Evolutionary conservation across 2,797 vertebrate species (phyloP).

Genomic region (Pseudomugil gertrudae): DNA sequence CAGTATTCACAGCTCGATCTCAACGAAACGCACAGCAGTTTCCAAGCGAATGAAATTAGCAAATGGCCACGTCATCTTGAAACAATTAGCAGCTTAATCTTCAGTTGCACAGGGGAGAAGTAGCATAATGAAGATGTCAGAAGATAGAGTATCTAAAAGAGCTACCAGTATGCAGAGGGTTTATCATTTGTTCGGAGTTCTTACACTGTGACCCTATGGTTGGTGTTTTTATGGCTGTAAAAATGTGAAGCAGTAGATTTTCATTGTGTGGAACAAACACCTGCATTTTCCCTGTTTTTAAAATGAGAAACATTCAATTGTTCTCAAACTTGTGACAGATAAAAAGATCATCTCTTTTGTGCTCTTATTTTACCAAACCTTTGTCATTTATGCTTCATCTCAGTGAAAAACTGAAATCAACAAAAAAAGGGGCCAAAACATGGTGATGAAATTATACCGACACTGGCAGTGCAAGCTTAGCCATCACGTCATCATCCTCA

Average conservation of each 20-base stretch:
- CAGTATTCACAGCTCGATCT: slow-evolving; percentile 79
- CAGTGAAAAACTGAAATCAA: slow-evolving; percentile 41
- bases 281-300: slow-evolving; percentile 16
- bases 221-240: slow-evolving; percentile 41
- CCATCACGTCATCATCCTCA: slow-evolving; percentile 55
- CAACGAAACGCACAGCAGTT: slow-evolving; percentile 63
- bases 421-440: slow-evolving; percentile 35
- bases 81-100: slow-evolving; percentile 74
- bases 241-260: slow-evolving; percentile 50
- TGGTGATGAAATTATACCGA: slow-evolving; percentile 62
- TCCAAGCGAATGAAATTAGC: slow-evolving; percentile 69
- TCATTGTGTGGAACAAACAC: slow-evolving; percentile 42
- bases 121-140: slow-evolving; percentile 32
- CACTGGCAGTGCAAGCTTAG: slow-evolving; percentile 83
- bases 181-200: slow-evolving; percentile 24
- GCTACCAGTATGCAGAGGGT: slow-evolving; percentile 11
- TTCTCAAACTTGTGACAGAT: slow-evolving; percentile 28
- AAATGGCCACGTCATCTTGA: slow-evolving; percentile 50
- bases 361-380: background rate
- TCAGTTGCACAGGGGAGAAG: slow-evolving; percentile 58
- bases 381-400: slow-evolving; percentile 14
- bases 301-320: slow-evolving; percentile 31
- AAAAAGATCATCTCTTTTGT: slow-evolving; percentile 2
- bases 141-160: slow-evolving; percentile 37
- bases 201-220: slow-evolving; percentile 22